A percentile compares a stretch with the other conserved stretches of the same genome.
phyloP scores from a whole-genome alignment of 2,888 invertebrate genomes.

The Plagodis pulveraria region DNA sequence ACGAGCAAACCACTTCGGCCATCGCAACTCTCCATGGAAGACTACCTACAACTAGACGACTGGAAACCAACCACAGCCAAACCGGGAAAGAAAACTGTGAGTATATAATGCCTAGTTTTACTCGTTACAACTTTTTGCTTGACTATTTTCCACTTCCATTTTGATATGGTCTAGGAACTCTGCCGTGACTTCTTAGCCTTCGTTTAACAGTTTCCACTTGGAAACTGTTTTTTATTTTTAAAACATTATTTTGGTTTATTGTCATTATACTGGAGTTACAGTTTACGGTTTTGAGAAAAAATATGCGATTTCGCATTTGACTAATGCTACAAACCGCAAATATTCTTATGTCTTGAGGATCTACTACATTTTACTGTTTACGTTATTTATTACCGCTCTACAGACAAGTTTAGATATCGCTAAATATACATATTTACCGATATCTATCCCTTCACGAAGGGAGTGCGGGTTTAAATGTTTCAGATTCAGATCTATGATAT shows the following conservation, averaged over 20 bases:
- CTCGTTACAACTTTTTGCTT: not conserved
- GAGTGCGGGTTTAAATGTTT: slow-evolving; percentile 2
- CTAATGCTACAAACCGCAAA: too few species aligned
- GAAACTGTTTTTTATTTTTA: slow-evolving; percentile 1
- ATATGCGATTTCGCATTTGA: too few species aligned
- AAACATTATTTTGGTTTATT: too few species aligned
- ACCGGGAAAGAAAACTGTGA: slow-evolving; percentile 95
- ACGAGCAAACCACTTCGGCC: slow-evolving; percentile 90
- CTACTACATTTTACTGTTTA: not conserved
- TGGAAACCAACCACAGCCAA: slow-evolving; percentile 86
- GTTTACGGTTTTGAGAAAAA: too few species aligned
- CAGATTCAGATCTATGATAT: too few species aligned
- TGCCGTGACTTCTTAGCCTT: not conserved
- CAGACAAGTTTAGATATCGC: slow-evolving; percentile 13
- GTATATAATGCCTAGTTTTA: slow-evolving; percentile 54
- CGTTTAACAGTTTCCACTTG: slow-evolving; percentile 5
- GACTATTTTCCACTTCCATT: not conserved
- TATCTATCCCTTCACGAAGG: slow-evolving; percentile 10
- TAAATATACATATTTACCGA: slow-evolving; percentile 15
- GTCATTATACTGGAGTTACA: too few species aligned
- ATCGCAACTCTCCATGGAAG: slow-evolving; percentile 92
- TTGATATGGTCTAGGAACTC: not conserved
- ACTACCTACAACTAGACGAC: slow-evolving; percentile 95
- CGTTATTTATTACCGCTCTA: not conserved
- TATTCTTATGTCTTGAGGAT: too few species aligned